Percentiles rank a stretch among this genome's conserved stretches.
phyloP scores from a whole-genome alignment of 2,113 vertebrate species.

The Acrocephalus kingi region DNA sequence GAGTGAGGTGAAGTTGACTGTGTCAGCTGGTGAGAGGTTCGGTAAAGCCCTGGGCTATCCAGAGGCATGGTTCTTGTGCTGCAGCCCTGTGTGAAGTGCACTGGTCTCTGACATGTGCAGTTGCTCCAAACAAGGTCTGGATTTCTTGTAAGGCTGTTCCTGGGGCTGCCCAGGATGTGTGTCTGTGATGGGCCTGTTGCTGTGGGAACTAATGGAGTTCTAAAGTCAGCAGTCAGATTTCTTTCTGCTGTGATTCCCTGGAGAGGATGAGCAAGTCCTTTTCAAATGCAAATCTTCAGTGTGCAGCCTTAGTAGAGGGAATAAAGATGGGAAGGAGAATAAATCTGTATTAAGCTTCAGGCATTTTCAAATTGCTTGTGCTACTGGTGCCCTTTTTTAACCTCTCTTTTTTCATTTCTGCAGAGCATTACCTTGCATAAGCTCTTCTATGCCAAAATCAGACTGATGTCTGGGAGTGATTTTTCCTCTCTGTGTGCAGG shows the following conservation, averaged over 20 bases:
- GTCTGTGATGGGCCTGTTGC: conserved; percentile 3
- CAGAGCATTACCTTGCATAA: neutral
- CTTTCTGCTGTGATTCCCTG: conserved; percentile 6
- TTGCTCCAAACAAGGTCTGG: neutral
- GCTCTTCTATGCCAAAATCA: neutral
- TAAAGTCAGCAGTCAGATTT: conserved; percentile 20
- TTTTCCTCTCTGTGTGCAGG: neutral
- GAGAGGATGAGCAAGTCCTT: conserved; percentile 22
- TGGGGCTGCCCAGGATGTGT: neutral
- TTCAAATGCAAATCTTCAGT: conserved; percentile 31
- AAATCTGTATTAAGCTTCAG: neutral
- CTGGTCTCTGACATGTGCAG: neutral
- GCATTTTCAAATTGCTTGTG: conserved; percentile 12
- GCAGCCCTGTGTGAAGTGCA: neutral
- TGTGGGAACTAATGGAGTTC: conserved; percentile 16
- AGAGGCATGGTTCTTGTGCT: fast-evolving
- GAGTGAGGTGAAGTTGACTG: neutral
- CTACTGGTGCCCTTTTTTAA: neutral
- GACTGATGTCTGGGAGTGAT: neutral
- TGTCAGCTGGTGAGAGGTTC: neutral
- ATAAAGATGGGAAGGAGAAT: conserved; percentile 6
- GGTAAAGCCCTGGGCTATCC: neutral
- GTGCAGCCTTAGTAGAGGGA: neutral
- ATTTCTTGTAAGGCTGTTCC: neutral
- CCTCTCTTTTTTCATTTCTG: neutral